These are phyloP conservation scores for Ephydatia muelleri DNA, from an alignment of 37 sponge, comb jelly and placozoan species.

Conservation along the genomic window DNA sequence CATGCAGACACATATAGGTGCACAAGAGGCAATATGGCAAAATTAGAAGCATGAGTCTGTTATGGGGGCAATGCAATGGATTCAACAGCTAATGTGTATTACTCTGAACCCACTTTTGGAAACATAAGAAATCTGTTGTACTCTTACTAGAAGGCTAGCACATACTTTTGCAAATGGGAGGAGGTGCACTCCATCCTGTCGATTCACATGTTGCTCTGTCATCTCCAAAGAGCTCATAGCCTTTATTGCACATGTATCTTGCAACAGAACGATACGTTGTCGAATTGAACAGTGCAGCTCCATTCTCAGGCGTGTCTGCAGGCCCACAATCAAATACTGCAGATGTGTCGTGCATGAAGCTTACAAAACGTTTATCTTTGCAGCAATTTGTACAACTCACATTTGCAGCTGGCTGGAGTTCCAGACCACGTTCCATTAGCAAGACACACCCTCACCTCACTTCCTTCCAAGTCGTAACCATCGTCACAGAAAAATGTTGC, in stretches of 20 bases:
- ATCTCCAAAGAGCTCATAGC: slow-evolving; percentile 16
- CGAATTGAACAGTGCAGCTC: background rate
- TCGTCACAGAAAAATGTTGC: slow-evolving; percentile 47
- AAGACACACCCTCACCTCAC: slow-evolving; percentile 32
- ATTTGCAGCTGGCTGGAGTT: slow-evolving; percentile 29
- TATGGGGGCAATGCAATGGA: too few relatives aligned
- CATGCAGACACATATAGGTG: too few relatives aligned
- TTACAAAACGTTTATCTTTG: too few relatives aligned
- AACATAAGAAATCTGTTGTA: too few relatives aligned
- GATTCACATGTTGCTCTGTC: background rate
- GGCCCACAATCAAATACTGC: slow-evolving; percentile 34
- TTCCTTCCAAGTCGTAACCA: slow-evolving; percentile 49
- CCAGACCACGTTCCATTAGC: slow-evolving; percentile 69
- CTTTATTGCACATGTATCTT: slow-evolving; percentile 24
- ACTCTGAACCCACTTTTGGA: too few relatives aligned
- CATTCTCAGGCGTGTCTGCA: slow-evolving; percentile 23
- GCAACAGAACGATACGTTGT: slow-evolving; percentile 25
- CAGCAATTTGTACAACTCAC: slow-evolving; percentile 21
- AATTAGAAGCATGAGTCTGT: too few relatives aligned
- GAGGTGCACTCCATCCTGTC: background rate
- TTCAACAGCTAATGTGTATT: too few relatives aligned
- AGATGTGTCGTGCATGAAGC: background rate
- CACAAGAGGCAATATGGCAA: too few relatives aligned
- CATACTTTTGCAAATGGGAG: background rate
- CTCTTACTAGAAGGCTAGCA: too few relatives aligned